Evolutionary conservation across 1,140 invertebrate species (phyloP).

Genomic region (Parasteatoda tepidariorum): DNA sequence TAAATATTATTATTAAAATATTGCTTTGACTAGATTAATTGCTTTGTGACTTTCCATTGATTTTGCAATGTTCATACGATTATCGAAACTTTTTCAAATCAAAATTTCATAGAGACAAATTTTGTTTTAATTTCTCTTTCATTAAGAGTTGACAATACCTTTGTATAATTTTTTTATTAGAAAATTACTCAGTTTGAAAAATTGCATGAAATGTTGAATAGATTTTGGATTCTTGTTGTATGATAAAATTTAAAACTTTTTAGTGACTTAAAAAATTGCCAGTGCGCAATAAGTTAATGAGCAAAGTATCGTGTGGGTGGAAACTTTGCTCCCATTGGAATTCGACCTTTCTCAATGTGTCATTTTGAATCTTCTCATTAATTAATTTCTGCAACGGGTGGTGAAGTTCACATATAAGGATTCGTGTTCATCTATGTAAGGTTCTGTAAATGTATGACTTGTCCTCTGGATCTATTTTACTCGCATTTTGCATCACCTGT

Average conservation of each 20-base stretch:
- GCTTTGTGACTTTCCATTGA: too few species aligned
- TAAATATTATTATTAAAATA: too few species aligned
- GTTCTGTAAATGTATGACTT: conserved; percentile 24
- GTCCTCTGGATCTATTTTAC: conserved; percentile 53
- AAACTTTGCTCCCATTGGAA: conserved; percentile 37
- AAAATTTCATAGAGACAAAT: too few species aligned
- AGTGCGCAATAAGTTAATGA: background rate
- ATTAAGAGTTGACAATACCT: too few species aligned
- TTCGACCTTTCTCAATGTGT: too few species aligned
- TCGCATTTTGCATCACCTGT: conserved; percentile 57
- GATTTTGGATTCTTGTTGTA: conserved; percentile 15
- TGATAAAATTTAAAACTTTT: background rate
- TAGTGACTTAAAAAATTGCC: background rate
- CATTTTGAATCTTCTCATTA: too few species aligned
- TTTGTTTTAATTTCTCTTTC: too few species aligned
- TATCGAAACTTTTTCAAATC: too few species aligned
- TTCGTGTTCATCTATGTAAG: conserved; percentile 3
- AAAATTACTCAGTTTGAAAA: background rate
- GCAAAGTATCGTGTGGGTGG: conserved; percentile 10
- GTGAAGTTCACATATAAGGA: conserved; percentile 41
- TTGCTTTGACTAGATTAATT: too few species aligned
- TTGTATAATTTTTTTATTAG: too few species aligned
- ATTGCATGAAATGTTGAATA: background rate
- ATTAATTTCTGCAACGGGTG: conserved; percentile 42
- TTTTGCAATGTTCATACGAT: too few species aligned